These are phyloP conservation scores for Chloroceryle aenea DNA, from an alignment of 2,113 vertebrate species.

Conservation along the genomic window DNA sequence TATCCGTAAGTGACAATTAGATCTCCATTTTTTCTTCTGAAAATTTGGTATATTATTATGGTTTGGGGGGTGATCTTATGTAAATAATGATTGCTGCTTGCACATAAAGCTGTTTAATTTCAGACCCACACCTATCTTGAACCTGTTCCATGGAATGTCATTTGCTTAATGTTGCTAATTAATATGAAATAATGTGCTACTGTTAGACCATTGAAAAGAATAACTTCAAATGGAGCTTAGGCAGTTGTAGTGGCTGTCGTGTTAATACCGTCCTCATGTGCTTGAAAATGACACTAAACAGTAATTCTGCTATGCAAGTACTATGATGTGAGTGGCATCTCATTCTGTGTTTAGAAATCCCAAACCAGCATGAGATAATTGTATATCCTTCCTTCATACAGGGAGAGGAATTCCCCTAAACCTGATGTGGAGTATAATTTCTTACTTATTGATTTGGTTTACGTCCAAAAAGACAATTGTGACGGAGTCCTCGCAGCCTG, in stretches of 20 bases:
- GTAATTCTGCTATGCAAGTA: neutral
- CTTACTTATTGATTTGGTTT: slow-evolving; percentile 33
- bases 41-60: neutral
- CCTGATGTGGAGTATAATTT: slow-evolving; percentile 30
- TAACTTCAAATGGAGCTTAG: slow-evolving; percentile 13
- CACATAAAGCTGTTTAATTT: neutral
- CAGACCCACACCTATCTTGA: neutral
- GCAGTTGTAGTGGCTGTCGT: neutral
- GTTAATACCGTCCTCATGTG: neutral
- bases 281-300: slow-evolving; percentile 15
- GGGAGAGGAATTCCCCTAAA: slow-evolving; percentile 33
- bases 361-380: slow-evolving; percentile 34
- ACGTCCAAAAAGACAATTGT: slow-evolving; percentile 26
- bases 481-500: neutral
- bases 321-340: slow-evolving; percentile 12
- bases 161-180: slow-evolving; percentile 27
- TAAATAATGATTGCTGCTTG: neutral
- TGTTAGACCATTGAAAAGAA: neutral
- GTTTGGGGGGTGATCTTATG: neutral
- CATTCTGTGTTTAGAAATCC: slow-evolving; percentile 23
- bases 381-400: neutral
- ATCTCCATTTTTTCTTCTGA: neutral
- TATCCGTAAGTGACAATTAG: slow-evolving; percentile 58
- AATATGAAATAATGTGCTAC: neutral
- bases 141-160: neutral